These are phyloP conservation scores for Halocaridina rubra DNA, from an alignment of 2,888 invertebrate species.

Conservation along the genomic window DNA sequence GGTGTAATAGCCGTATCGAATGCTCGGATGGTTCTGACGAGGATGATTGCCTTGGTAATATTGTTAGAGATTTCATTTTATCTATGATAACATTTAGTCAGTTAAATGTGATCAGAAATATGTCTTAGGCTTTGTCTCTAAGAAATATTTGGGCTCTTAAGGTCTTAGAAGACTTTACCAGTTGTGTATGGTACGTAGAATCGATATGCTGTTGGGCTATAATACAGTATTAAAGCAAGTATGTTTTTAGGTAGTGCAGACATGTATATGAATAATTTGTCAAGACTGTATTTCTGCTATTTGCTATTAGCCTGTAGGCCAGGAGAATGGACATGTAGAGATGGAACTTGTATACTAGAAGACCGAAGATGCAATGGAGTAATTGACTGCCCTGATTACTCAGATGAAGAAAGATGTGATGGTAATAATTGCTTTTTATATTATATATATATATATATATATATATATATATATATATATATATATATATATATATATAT, in stretches of 20 bases:
- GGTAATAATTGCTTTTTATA: not conserved
- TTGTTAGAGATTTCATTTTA: too few relatives aligned
- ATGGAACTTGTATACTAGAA: slow-evolving; percentile 80
- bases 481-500: not conserved
- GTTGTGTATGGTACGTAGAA: not conserved
- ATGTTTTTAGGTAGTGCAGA: too few relatives aligned
- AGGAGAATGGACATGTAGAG: slow-evolving; percentile 77
- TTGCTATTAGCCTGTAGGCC: slow-evolving; percentile 69
- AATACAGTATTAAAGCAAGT: too few relatives aligned
- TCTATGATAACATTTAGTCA: too few relatives aligned
- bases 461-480: not conserved
- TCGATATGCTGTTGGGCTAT: too few relatives aligned
- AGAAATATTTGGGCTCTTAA: not conserved
- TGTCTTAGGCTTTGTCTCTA: not conserved
- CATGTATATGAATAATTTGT: too few relatives aligned
- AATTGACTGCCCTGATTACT: slow-evolving; percentile 37
- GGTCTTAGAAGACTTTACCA: not conserved
- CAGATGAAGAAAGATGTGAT: slow-evolving; percentile 31
- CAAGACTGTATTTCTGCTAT: too few relatives aligned
- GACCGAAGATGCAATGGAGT: slow-evolving; percentile 76
- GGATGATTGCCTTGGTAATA: not conserved
- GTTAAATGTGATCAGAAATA: too few relatives aligned
- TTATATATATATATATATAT: too few relatives aligned
- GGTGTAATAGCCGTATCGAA: not conserved
- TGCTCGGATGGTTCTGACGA: not conserved